Conservation (phyloP, 2,113 vertebrate species). For the Plecturocebus donacophilus region DNA sequence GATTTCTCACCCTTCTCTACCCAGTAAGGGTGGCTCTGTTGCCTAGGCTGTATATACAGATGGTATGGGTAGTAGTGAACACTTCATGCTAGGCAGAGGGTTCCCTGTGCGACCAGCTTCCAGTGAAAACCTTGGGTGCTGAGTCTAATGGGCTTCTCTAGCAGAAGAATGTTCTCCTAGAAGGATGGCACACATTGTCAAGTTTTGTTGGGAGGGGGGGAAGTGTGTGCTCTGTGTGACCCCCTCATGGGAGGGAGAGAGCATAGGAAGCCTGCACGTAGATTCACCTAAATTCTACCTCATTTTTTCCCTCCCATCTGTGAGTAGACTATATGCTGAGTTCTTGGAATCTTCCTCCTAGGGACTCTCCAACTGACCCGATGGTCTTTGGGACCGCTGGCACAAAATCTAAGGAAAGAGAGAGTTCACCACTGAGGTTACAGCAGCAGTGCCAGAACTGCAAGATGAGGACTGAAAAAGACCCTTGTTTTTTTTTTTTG, state of each 20-base stretch:
- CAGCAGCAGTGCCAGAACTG: not conserved
- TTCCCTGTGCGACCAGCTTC: not conserved
- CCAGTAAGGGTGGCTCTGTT: not conserved
- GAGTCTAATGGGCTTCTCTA: not conserved
- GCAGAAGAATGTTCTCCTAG: too few relatives aligned
- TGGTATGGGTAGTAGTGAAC: not conserved
- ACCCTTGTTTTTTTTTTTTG: not conserved
- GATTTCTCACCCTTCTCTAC: not conserved
- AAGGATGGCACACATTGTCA: fast-evolving
- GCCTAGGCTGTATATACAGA: not conserved
- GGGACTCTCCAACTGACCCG: not conserved
- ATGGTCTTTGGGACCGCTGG: not conserved
- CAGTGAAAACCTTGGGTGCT: not conserved
- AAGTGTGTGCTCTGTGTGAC: not conserved
- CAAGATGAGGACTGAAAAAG: not conserved
- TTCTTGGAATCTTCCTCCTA: not conserved
- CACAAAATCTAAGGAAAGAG: not conserved
- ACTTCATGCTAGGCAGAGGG: not conserved
- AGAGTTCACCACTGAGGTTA: not conserved
- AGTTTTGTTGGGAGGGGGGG: not conserved
- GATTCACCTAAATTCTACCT: not conserved
- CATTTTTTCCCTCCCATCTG: not conserved
- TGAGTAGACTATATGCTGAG: not conserved
- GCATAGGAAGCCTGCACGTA: not conserved
- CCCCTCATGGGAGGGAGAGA: not conserved